These are phyloP conservation scores for Pseudopipra pipra DNA, from an alignment of 2,113 vertebrate genomes.

Conservation along the genomic window DNA sequence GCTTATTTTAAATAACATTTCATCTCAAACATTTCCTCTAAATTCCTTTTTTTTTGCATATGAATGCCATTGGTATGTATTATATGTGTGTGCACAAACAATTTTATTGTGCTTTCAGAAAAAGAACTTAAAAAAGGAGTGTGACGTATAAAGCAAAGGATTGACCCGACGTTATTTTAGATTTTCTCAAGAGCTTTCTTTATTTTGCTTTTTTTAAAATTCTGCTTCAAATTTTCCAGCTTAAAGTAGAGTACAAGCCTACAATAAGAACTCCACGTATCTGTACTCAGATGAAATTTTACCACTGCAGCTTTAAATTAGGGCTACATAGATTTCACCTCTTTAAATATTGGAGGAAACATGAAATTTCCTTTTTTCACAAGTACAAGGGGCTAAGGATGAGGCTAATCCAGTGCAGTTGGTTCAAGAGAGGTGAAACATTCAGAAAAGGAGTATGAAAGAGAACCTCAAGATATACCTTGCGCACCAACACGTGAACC, in stretches of 20 bases:
- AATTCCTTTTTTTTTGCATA: not conserved
- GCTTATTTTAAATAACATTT: not conserved
- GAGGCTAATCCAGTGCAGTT: not conserved
- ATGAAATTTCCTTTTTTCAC: not conserved
- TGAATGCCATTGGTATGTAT: fast-evolving
- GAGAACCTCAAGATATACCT: not conserved
- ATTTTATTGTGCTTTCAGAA: not conserved
- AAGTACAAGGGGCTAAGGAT: not conserved
- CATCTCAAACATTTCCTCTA: not conserved
- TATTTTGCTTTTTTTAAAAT: not conserved
- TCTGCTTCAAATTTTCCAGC: not conserved
- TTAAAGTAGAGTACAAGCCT: not conserved
- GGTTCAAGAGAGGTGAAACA: not conserved
- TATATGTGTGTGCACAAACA: not conserved
- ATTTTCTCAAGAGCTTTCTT: not conserved
- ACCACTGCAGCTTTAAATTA: not conserved
- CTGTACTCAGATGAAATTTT: not conserved
- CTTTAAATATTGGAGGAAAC: not conserved
- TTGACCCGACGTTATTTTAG: not conserved
- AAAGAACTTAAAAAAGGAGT: not conserved
- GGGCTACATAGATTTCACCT: not conserved
- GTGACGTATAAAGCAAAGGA: not conserved
- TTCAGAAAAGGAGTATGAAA: not conserved
- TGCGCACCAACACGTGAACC: not conserved
- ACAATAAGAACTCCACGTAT: not conserved